Evolutionary conservation across 2,797 vertebrate species (phyloP).

Genomic region (Platyrinchus mystaceus): DNA sequence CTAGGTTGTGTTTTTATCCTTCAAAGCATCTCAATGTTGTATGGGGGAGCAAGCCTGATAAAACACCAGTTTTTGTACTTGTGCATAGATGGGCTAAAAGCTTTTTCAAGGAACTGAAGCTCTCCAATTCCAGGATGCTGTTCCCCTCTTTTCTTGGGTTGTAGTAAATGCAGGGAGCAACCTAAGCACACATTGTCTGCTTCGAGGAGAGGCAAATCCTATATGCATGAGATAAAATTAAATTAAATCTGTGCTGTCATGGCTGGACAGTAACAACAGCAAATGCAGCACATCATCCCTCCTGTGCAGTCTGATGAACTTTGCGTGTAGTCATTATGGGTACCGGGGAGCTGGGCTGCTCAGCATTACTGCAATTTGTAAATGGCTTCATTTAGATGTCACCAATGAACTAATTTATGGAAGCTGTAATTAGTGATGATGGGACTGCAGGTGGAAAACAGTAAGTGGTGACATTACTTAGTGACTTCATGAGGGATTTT

Average conservation of each 20-base stretch:
- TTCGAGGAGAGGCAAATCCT: background rate
- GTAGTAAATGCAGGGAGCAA: background rate
- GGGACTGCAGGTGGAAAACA: constrained; percentile 37
- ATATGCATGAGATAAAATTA: background rate
- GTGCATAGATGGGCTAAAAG: background rate
- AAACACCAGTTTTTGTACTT: background rate
- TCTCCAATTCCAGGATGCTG: background rate
- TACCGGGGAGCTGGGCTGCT: background rate
- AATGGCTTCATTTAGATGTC: constrained; percentile 54
- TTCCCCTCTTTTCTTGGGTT: background rate
- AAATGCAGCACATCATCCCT: background rate
- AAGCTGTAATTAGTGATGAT: constrained; percentile 30
- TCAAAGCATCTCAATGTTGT: accelerated
- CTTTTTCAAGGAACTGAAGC: background rate
- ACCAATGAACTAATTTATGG: constrained; percentile 48
- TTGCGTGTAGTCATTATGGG: background rate
- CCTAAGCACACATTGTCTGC: background rate
- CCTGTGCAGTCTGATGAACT: background rate
- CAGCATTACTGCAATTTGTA: constrained; percentile 7
- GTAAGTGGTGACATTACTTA: constrained; percentile 34
- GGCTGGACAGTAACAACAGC: background rate
- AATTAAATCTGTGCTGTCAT: background rate
- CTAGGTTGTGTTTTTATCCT: background rate
- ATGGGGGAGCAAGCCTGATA: background rate
- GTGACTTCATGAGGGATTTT: constrained; percentile 20